phyloP scores from a whole-genome alignment of 2,888 invertebrate species.

The Gisinianus flammeolus region DNA sequence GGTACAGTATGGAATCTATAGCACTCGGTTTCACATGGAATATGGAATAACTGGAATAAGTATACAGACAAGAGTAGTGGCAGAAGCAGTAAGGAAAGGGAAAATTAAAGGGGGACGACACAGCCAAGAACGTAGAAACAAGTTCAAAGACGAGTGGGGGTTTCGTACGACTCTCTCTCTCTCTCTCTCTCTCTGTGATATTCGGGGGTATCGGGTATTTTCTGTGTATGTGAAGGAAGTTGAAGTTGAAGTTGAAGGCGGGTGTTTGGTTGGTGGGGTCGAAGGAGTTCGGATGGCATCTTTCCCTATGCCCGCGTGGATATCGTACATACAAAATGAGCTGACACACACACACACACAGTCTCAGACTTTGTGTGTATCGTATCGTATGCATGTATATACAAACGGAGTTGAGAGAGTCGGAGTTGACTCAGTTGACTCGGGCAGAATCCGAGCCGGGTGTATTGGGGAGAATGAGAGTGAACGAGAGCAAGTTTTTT shows the following conservation, averaged over 20 bases:
- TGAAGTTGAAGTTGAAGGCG: neutral
- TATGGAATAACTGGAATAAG: no score
- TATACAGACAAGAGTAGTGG: no score
- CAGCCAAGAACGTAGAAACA: no score
- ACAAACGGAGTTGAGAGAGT: neutral
- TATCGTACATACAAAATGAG: neutral
- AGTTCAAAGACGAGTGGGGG: no score
- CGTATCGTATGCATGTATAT: neutral
- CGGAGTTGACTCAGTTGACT: conserved; percentile 27
- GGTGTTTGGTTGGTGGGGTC: neutral
- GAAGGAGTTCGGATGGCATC: conserved; percentile 2
- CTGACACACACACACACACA: neutral
- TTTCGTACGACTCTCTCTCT: no score
- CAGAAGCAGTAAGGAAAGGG: no score
- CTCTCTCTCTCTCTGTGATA: no score
- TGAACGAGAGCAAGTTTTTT: neutral
- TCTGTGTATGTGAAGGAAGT: neutral
- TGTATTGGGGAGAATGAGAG: neutral
- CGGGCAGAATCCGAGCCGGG: neutral
- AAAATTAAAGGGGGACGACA: no score
- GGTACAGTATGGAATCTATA: no score
- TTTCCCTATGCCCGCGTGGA: neutral
- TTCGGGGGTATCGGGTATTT: no score
- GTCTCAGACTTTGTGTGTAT: neutral
- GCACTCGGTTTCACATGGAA: no score